Conservation (phyloP, 2,888 invertebrate genomes). For the Drosophila aldrichi region DNA sequence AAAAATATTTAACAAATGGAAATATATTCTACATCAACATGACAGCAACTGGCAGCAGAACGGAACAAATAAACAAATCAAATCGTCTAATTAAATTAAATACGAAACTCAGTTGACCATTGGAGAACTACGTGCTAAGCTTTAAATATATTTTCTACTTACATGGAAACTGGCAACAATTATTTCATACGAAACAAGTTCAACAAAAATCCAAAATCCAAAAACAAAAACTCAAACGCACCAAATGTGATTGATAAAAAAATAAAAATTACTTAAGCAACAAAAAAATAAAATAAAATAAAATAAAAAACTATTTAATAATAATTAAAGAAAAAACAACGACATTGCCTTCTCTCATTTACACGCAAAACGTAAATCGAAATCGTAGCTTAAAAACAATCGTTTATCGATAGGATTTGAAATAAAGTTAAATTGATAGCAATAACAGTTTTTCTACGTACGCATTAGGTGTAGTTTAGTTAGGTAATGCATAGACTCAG, state of each 20-base stretch:
- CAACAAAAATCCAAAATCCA: conserved; percentile 29
- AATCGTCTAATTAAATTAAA: conserved; percentile 24
- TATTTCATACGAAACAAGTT: background rate
- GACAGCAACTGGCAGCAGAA: conserved; percentile 31
- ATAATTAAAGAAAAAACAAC: conserved; percentile 51
- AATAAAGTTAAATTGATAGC: background rate
- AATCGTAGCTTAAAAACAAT: conserved; percentile 38
- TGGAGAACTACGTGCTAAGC: conserved; percentile 55
- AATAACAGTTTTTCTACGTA: conserved; percentile 64
- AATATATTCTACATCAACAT: conserved; percentile 37
- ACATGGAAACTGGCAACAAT: conserved; percentile 32
- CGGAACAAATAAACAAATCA: conserved; percentile 16
- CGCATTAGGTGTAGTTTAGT: conserved; percentile 50
- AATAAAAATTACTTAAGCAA: conserved; percentile 43
- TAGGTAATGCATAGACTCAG: conserved; percentile 64
- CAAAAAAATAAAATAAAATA: conserved; percentile 34
- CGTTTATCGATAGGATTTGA: conserved; percentile 34
- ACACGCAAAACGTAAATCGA: conserved; percentile 47
- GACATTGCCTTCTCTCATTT: conserved; percentile 75
- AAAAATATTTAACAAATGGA: conserved; percentile 32
- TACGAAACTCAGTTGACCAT: conserved; percentile 34
- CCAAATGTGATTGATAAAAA: conserved; percentile 73
- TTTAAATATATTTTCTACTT: conserved; percentile 75
- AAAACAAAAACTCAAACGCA: conserved; percentile 59
- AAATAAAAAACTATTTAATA: conserved; percentile 32